phyloP scores from a whole-genome alignment of 2,113 vertebrate genomes.

The Crypturellus undulatus region DNA sequence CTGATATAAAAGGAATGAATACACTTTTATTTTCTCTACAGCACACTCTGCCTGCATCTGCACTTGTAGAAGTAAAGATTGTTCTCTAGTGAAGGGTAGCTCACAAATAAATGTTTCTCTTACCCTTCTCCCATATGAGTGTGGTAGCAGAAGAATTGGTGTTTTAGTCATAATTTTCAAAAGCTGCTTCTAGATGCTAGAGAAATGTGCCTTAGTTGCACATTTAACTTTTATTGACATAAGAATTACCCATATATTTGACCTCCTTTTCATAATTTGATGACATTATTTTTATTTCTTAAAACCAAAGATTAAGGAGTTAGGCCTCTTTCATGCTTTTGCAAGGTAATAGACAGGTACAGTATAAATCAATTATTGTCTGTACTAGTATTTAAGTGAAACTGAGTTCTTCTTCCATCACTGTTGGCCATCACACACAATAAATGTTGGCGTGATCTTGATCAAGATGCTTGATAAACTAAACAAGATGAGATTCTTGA shows the following conservation, averaged over 20 bases:
- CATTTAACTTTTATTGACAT: not conserved
- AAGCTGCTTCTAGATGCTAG: not conserved
- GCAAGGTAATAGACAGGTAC: not conserved
- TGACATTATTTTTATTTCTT: not conserved
- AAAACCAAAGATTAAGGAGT: not conserved
- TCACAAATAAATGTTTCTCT: not conserved
- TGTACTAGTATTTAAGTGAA: not conserved
- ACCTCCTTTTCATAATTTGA: not conserved
- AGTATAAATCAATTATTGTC: not conserved
- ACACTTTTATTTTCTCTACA: not conserved
- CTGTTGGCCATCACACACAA: not conserved
- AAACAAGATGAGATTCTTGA: not conserved
- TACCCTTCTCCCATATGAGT: not conserved
- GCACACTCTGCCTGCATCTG: not conserved
- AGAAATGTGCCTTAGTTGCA: not conserved
- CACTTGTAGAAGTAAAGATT: not conserved
- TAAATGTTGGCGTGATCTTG: not conserved
- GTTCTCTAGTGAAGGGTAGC: not conserved
- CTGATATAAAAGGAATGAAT: not conserved
- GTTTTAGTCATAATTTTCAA: not conserved
- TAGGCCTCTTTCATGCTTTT: not conserved
- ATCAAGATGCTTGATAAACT: not conserved
- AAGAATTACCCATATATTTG: not conserved
- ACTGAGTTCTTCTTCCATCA: not conserved
- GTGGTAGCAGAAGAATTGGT: not conserved